phyloP scores from a whole-genome alignment of 2,797 vertebrate species.

The Poeciliopsis gracilis region DNA sequence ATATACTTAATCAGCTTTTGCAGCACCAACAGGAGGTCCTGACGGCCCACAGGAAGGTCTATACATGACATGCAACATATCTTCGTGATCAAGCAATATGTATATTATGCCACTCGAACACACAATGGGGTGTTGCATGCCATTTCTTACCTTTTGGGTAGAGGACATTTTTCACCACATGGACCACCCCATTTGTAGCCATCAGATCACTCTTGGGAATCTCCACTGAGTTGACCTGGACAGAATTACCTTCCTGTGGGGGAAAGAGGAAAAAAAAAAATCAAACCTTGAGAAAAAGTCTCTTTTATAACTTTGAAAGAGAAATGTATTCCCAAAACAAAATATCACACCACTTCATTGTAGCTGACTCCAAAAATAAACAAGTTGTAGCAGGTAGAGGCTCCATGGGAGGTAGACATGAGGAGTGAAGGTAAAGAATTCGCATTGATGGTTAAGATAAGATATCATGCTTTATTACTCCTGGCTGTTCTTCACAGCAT shows the following conservation, averaged over 20 bases:
- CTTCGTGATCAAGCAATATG: background rate
- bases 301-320: background rate
- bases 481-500: slow-evolving; percentile 34
- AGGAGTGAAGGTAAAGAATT: slow-evolving; percentile 11
- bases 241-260: slow-evolving; percentile 88
- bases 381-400: background rate
- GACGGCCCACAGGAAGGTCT: slow-evolving; percentile 90
- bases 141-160: slow-evolving; percentile 87
- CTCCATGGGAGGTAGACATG: background rate
- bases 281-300: background rate
- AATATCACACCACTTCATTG: background rate
- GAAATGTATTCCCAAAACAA: background rate
- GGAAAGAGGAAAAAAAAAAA: background rate
- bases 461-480: slow-evolving; percentile 47
- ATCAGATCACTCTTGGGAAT: slow-evolving; percentile 90
- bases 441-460: slow-evolving; percentile 43
- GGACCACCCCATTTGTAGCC: slow-evolving; percentile 96
- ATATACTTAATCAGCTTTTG: slow-evolving; percentile 93
- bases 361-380: background rate
- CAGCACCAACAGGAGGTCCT: slow-evolving; percentile 88
- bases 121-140: background rate
- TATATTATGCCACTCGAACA: background rate
- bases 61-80: slow-evolving; percentile 19
- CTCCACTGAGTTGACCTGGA: slow-evolving; percentile 89
- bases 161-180: slow-evolving; percentile 92